A percentile compares a stretch with the other conserved stretches of the same genome.
phyloP scores from a whole-genome alignment of 2,797 vertebrate species.

The Schizothorax lantsangensis region DNA sequence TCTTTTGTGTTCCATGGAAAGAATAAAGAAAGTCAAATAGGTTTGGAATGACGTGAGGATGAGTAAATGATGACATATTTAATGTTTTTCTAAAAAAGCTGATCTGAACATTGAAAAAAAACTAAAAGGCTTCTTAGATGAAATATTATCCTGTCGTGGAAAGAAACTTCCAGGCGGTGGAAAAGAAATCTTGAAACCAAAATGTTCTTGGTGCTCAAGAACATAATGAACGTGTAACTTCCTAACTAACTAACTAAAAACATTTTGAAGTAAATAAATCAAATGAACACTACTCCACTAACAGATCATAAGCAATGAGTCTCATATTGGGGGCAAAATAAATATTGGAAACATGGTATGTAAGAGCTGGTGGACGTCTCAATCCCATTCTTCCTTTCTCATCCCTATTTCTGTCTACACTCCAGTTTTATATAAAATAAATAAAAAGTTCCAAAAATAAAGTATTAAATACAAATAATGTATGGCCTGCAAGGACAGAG shows the following conservation, averaged over 20 bases:
- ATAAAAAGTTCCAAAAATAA: not conserved
- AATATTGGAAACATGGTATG: not conserved
- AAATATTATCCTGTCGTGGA: not conserved
- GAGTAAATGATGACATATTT: conserved; percentile 12
- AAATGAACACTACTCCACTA: not conserved
- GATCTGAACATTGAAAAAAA: not conserved
- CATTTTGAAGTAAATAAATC: not conserved
- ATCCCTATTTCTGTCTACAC: not conserved
- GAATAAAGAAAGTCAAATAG: not conserved
- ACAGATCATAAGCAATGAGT: not conserved
- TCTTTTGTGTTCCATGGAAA: not conserved
- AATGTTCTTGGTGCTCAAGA: not conserved
- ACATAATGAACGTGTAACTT: not conserved
- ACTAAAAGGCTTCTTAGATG: not conserved
- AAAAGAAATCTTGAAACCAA: not conserved
- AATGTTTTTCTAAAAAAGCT: not conserved
- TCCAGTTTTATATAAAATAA: not conserved
- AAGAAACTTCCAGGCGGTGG: not conserved
- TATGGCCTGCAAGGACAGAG: not conserved
- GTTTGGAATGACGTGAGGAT: not conserved
- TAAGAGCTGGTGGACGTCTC: not conserved
- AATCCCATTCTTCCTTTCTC: not conserved
- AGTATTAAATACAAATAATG: not conserved
- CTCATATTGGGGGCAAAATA: not conserved
- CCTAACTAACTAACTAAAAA: not conserved